phyloP scores from a whole-genome alignment of 2,113 vertebrate species.

The Xiphorhynchus elegans region DNA sequence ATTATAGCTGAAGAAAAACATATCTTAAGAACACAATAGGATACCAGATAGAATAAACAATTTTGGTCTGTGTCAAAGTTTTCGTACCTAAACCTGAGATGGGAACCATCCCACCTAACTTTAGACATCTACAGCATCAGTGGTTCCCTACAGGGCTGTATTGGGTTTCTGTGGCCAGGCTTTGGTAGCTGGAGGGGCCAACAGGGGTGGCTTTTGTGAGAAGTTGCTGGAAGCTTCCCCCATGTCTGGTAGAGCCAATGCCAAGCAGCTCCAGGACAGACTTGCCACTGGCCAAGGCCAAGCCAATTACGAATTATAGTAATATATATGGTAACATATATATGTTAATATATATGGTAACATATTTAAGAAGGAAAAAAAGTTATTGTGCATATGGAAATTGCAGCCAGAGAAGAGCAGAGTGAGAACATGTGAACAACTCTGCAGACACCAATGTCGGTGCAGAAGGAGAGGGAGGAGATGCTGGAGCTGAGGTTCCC shows the following conservation, averaged over 20 bases:
- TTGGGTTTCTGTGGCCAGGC: neutral
- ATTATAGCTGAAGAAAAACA: neutral
- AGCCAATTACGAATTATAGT: neutral
- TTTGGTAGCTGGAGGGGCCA: neutral
- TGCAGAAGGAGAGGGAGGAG: no score
- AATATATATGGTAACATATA: neutral
- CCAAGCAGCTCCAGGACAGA: neutral
- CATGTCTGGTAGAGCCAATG: neutral
- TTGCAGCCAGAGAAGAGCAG: neutral
- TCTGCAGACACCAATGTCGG: no score
- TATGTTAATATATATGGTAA: no score
- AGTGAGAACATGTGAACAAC: neutral
- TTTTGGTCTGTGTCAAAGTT: neutral
- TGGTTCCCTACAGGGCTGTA: neutral
- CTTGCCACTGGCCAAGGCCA: neutral
- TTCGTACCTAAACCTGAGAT: neutral
- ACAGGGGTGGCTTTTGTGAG: neutral
- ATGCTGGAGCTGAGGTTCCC: no score
- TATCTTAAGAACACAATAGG: neutral
- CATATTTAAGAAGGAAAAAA: neutral
- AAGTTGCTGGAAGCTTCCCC: neutral
- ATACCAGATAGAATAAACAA: neutral
- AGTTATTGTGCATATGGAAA: neutral
- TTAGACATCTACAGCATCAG: neutral
- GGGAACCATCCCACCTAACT: neutral